Percentiles rank a stretch among this genome's conserved stretches.
phyloP scores from a whole-genome alignment of 2,113 vertebrate genomes.

The Erythrolamprus reginae region DNA sequence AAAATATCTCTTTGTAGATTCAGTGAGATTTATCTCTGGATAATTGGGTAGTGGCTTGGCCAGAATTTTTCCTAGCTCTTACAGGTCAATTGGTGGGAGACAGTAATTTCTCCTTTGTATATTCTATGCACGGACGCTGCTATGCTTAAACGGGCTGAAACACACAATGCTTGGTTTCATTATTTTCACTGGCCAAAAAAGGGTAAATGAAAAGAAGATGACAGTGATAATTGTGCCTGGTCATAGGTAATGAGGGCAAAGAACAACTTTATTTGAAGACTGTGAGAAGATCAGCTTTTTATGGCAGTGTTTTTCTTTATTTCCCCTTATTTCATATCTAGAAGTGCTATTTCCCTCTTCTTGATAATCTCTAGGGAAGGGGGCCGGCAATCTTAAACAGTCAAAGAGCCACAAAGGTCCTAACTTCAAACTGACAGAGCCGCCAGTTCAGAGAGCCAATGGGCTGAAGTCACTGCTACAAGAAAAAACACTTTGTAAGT shows the following conservation, averaged over 20 bases:
- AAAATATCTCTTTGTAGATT: neutral
- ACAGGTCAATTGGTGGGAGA: slow-evolving; percentile 36
- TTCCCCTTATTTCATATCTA: neutral
- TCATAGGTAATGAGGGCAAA: neutral
- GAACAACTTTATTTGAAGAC: neutral
- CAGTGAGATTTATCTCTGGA: neutral
- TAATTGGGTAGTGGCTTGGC: neutral
- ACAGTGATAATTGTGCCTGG: neutral
- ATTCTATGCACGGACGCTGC: neutral
- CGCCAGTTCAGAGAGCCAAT: too few relatives aligned
- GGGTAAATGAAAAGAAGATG: slow-evolving; percentile 19
- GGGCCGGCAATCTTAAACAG: too few relatives aligned
- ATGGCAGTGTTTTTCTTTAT: neutral
- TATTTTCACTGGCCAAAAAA: slow-evolving; percentile 9
- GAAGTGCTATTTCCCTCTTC: neutral
- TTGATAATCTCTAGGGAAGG: neutral
- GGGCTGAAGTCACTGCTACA: too few relatives aligned
- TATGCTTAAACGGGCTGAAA: neutral
- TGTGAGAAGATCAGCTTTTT: neutral
- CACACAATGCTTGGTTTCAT: slow-evolving; percentile 15
- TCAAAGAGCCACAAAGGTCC: too few relatives aligned
- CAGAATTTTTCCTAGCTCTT: neutral
- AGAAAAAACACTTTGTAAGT: too few relatives aligned
- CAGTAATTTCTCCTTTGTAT: slow-evolving; percentile 2
- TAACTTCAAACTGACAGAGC: too few relatives aligned